phyloP scores from a whole-genome alignment of 2,888 invertebrate genomes.

The Netelia inedita region DNA sequence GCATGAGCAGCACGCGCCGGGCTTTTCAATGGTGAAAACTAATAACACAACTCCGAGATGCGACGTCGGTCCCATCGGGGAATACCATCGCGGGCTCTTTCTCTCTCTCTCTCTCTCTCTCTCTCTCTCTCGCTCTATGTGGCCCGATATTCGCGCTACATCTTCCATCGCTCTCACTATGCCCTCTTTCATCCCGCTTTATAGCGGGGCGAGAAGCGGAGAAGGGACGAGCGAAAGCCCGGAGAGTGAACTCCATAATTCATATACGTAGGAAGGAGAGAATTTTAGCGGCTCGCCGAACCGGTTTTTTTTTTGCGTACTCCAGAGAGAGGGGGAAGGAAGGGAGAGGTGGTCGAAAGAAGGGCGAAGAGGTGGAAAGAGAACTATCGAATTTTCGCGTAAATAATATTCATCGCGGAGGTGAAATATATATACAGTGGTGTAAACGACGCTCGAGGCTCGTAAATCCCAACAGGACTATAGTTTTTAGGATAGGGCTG shows the following conservation, averaged over 20 bases:
- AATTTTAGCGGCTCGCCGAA: conserved; percentile 60
- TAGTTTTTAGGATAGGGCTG: not conserved
- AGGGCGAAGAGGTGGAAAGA: not conserved
- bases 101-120: conserved; percentile 14
- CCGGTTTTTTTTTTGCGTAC: conserved; percentile 4
- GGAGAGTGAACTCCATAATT: conserved; percentile 71
- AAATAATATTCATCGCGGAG: conserved; percentile 66
- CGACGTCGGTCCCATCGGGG: conserved; percentile 69
- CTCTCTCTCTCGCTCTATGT: conserved; percentile 29
- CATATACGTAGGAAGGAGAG: conserved; percentile 65
- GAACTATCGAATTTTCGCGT: conserved; percentile 62
- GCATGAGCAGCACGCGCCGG: conserved; percentile 60
- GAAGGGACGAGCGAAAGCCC: not conserved
- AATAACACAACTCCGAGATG: conserved; percentile 71
- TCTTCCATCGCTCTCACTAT: conserved; percentile 1
- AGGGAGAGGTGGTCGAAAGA: no score
- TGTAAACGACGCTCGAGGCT: conserved; percentile 57
- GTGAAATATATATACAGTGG: conserved; percentile 41
- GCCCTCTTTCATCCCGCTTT: not conserved
- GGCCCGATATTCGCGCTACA: conserved; percentile 22
- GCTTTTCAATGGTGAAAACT: conserved; percentile 72
- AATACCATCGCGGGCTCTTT: conserved; percentile 49
- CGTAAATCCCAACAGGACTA: conserved; percentile 54
- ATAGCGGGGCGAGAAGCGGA: not conserved
- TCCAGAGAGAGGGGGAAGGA: no score